Percentiles rank a stretch among this genome's conserved stretches.
These are phyloP conservation scores for Hippoglossus hippoglossus DNA, from an alignment of 2,797 vertebrate genomes.

Conservation along the genomic window DNA sequence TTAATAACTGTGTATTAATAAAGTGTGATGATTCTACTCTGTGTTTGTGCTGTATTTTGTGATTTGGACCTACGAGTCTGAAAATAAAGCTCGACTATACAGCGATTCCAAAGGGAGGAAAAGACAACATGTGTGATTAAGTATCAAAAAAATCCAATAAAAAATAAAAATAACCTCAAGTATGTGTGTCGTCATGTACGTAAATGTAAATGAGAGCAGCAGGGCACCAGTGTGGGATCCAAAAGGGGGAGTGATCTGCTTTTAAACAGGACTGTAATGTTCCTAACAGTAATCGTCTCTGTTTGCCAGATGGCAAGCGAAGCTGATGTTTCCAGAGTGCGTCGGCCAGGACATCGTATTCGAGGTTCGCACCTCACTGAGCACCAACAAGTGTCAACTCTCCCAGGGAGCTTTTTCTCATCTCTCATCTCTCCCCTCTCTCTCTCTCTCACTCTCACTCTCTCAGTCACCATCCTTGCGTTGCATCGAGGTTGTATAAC, in stretches of 20 bases:
- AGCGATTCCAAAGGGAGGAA: not conserved
- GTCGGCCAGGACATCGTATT: constrained; percentile 60
- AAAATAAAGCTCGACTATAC: not conserved
- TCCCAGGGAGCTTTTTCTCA: constrained; percentile 69
- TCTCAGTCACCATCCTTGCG: constrained; percentile 40
- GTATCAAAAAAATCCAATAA: not conserved
- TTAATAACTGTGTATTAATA: not conserved
- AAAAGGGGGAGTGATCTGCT: constrained; percentile 47
- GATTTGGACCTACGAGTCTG: too few relatives aligned
- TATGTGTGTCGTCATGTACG: not conserved
- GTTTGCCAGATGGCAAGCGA: constrained; percentile 64
- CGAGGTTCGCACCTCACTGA: constrained; percentile 74
- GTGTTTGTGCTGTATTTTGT: too few relatives aligned
- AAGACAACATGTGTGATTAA: not conserved
- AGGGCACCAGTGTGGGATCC: constrained; percentile 15
- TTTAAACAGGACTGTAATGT: constrained; percentile 54
- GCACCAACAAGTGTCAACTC: constrained; percentile 80
- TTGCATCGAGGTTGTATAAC: constrained; percentile 69
- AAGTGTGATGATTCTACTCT: not conserved
- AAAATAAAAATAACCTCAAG: not conserved
- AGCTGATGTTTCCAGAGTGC: constrained; percentile 58
- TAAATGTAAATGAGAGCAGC: constrained; percentile 30
- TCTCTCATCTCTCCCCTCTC: constrained; percentile 4
- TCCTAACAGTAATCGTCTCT: constrained; percentile 33
- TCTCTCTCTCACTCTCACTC: too few relatives aligned